Percentiles rank a stretch among this genome's conserved stretches.
These are phyloP conservation scores for Colistium nudipinnis DNA, from an alignment of 2,113 vertebrate genomes.

Conservation along the genomic window DNA sequence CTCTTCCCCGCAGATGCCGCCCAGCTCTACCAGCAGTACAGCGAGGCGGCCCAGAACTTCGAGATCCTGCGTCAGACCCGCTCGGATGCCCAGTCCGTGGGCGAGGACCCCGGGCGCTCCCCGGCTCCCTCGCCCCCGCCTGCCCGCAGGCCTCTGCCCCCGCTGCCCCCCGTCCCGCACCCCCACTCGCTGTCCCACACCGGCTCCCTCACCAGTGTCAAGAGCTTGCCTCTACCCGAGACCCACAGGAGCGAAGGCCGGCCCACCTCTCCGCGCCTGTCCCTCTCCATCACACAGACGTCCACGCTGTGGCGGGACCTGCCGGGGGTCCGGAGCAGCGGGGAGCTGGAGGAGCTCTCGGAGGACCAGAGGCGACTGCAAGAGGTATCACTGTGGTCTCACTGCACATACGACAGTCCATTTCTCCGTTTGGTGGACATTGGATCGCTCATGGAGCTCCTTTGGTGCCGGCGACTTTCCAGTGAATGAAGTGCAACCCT, in stretches of 20 bases:
- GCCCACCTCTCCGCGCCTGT: slow-evolving; percentile 81
- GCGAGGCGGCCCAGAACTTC: slow-evolving; percentile 88
- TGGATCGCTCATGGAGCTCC: background rate
- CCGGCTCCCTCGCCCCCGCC: slow-evolving; percentile 77
- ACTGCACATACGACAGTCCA: background rate
- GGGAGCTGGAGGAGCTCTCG: slow-evolving; percentile 83
- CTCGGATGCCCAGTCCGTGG: slow-evolving; percentile 75
- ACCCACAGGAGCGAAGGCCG: slow-evolving; percentile 64
- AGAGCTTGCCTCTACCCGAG: slow-evolving; percentile 78
- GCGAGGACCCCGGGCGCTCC: slow-evolving; percentile 42
- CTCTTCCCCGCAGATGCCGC: slow-evolving; percentile 78
- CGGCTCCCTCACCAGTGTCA: slow-evolving; percentile 75
- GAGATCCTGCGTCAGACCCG: slow-evolving; percentile 92
- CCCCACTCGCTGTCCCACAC: slow-evolving; percentile 69
- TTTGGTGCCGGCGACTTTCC: background rate
- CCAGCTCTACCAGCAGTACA: slow-evolving; percentile 96
- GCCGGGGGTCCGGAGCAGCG: slow-evolving; percentile 85
- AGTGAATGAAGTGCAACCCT: background rate
- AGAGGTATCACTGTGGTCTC: slow-evolving; percentile 84
- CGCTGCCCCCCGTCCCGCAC: slow-evolving; percentile 60
- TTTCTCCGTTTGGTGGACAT: background rate
- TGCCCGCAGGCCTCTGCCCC: slow-evolving; percentile 85
- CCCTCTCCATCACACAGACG: slow-evolving; percentile 82
- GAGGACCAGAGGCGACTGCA: slow-evolving; percentile 90
- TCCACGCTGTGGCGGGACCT: slow-evolving; percentile 93